Percentiles rank a stretch among this genome's conserved stretches.
These are phyloP conservation scores for Lepus europaeus DNA, from an alignment of 2,113 vertebrate genomes.

Conservation along the genomic window DNA sequence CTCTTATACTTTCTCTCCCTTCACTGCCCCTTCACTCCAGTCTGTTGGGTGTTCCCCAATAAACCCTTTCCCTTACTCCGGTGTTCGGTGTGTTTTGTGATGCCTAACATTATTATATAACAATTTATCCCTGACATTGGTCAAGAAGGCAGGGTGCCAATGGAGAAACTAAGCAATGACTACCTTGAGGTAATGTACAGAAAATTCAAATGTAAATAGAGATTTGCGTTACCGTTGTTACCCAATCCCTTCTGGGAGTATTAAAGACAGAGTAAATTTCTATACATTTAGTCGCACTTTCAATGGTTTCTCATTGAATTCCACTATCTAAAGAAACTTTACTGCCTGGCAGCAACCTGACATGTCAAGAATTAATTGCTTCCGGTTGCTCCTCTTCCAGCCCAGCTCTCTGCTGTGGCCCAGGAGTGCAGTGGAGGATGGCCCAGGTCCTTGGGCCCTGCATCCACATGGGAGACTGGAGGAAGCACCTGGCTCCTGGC, in stretches of 20 bases:
- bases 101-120: no score
- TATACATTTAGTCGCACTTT: constrained; percentile 37
- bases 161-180: neutral
- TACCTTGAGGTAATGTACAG: neutral
- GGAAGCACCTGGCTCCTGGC: no score
- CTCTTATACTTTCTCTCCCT: no score
- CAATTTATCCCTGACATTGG: neutral
- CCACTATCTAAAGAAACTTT: constrained; percentile 43
- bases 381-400: no score
- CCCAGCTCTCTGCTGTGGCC: no score
- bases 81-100: no score
- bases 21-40: no score
- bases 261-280: constrained; percentile 22
- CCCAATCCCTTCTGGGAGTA: neutral
- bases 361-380: constrained; percentile 23
- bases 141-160: neutral
- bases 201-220: constrained; percentile 28
- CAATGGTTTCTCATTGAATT: neutral
- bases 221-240: neutral
- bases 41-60: no score
- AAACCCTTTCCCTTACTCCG: no score
- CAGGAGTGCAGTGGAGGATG: no score
- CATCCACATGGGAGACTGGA: no score
- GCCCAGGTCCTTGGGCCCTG: no score
- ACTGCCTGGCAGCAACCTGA: neutral